Evolutionary conservation across 2,113 vertebrate species (phyloP).

Genomic region (Salvelinus alpinus): DNA sequence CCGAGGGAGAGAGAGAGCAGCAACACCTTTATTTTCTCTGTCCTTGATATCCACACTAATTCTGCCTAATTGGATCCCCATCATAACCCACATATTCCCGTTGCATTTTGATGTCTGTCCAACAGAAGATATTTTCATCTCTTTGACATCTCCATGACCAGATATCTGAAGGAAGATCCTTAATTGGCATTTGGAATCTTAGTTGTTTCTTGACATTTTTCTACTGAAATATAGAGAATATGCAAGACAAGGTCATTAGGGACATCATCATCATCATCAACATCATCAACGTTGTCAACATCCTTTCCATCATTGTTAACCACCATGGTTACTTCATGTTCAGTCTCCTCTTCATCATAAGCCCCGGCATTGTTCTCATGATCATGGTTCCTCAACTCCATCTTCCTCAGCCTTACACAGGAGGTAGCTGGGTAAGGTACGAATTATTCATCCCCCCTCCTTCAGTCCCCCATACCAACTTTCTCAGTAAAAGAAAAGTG

Average conservation of each 20-base stretch:
- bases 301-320: background rate
- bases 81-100: slow-evolving; percentile 62
- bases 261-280: background rate
- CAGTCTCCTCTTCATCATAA: too few relatives aligned
- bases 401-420: background rate
- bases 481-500: background rate
- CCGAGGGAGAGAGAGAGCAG: slow-evolving; percentile 67
- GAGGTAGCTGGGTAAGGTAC: too few relatives aligned
- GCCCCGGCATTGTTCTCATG: background rate
- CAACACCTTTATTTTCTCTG: slow-evolving; percentile 75
- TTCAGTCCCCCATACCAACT: background rate
- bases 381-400: background rate
- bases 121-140: slow-evolving; percentile 59
- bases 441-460: background rate
- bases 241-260: too few relatives aligned
- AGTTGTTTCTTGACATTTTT: slow-evolving; percentile 19
- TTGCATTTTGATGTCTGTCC: slow-evolving; percentile 50
- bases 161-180: slow-evolving; percentile 3
- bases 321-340: too few relatives aligned
- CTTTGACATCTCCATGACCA: slow-evolving; percentile 35
- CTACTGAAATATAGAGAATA: too few relatives aligned
- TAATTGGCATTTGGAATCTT: slow-evolving; percentile 23
- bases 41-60: slow-evolving; percentile 68
- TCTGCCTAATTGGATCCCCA: slow-evolving; percentile 66
- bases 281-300: background rate